A percentile compares a stretch with the other conserved stretches of the same genome.
Conservation (phyloP, 2,888 invertebrate species). For the Dioctria rufipes region DNA sequence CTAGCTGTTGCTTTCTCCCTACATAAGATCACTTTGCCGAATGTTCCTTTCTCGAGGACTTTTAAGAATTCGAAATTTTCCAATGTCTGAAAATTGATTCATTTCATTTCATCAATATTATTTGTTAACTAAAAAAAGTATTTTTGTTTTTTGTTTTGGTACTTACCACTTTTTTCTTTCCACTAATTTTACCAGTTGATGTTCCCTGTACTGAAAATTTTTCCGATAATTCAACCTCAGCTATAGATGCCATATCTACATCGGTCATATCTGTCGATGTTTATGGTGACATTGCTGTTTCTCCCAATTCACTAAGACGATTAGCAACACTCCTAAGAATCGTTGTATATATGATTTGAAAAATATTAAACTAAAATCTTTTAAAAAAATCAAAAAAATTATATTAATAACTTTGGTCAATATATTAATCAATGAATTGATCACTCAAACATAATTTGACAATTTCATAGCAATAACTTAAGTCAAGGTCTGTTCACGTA, state of each 20-base stretch:
- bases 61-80: constrained; percentile 99
- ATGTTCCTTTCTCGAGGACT: constrained; percentile 97
- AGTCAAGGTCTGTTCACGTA: no score
- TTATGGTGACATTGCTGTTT: constrained; percentile 71
- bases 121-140: background rate
- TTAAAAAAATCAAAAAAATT: no score
- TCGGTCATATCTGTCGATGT: constrained; percentile 74
- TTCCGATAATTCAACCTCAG: constrained; percentile 76
- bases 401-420: no score
- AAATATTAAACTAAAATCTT: no score
- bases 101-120: background rate
- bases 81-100: constrained; percentile 77
- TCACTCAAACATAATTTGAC: no score
- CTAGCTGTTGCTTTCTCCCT: constrained; percentile 94
- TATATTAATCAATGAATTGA: no score
- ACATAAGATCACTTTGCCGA: constrained; percentile 98
- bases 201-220: constrained; percentile 83
- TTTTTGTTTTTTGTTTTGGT: constrained; percentile 13
- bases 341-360: no score
- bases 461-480: no score
- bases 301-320: constrained; percentile 69
- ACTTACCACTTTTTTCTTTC: constrained; percentile 83
- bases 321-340: constrained; percentile 73
- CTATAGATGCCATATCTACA: constrained; percentile 76
- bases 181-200: constrained; percentile 79